Evolutionary conservation across 2,888 invertebrate genomes (phyloP), one percentile per base, ranked within the genome.

Genomic region (Andrena camellia): DNA sequence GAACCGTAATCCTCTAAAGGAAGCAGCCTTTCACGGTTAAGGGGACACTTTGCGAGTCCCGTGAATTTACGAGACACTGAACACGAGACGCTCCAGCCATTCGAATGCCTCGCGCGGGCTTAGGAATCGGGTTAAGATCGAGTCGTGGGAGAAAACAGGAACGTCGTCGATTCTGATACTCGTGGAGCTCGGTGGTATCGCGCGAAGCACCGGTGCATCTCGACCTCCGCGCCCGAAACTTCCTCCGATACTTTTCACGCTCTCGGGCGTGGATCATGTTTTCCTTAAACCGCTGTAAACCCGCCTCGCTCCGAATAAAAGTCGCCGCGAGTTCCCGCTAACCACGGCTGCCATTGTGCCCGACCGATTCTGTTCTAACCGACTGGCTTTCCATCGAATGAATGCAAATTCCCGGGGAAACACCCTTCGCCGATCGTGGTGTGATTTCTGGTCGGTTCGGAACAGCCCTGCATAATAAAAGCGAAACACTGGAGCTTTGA

Each of bases 301-400:
- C 59, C 8, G 29, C 29, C 3, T 35, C 2, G 73, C 42, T 4
- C 10, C 33, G 13, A 5, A 4, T 23, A 59, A 23, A 50, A 74
- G 48, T 42, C 50, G 17, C 13, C 13, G 5, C 17, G 57, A 74
- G 66, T 74, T 67, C 5, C 20, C 20, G 17, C 67, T 60, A 57
- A 50, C 48, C 10, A 20, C 59, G 2, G 2, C 48, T 26, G 2
- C n/a, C 26, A 66, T 57, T 66, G 66, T 73, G 35, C 17, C 23
- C 23, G 42, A 26, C 13, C 20, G 23, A 23, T 26, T 20, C 57
- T 57, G 23, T 10, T 57, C 23, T 23, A 57, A 57, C 4, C 26
- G 23, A 26, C 57, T 57, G 20, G 2, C 26, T 57, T 57, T 26
- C 23, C 57, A 20, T 57, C 57, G 57, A 26, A 57, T 57, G 23